phyloP scores from a whole-genome alignment of 2,797 vertebrate species.

The Gymnodraco acuticeps region DNA sequence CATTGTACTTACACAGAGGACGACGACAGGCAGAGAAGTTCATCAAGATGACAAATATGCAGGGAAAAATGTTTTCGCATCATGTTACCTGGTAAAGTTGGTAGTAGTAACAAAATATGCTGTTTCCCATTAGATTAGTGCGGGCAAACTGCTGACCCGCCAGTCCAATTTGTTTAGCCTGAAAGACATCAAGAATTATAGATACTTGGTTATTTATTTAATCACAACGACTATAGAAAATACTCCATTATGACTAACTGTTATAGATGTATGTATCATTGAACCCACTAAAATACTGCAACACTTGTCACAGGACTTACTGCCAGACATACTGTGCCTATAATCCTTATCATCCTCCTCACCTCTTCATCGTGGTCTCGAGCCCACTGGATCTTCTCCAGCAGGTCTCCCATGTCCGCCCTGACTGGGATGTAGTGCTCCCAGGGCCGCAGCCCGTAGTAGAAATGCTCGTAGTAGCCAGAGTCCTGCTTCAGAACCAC shows the following conservation, averaged over 20 bases:
- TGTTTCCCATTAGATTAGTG: conserved; percentile 92
- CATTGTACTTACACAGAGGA: background rate
- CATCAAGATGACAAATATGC: background rate
- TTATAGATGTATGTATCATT: background rate
- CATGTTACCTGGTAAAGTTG: conserved; percentile 93
- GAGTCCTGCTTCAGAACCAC: conserved; percentile 97
- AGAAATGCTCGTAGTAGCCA: conserved; percentile 98
- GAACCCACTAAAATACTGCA: background rate
- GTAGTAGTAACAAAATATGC: conserved; percentile 96
- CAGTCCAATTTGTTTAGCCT: conserved; percentile 93
- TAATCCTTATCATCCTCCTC: conserved; percentile 19
- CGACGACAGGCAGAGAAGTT: background rate
- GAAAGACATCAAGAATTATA: conserved; percentile 24
- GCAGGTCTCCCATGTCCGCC: conserved; percentile 92
- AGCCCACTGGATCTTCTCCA: conserved; percentile 95
- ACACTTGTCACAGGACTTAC: background rate
- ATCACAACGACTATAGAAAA: background rate
- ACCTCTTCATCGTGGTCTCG: conserved; percentile 95
- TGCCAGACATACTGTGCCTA: background rate
- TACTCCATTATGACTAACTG: background rate
- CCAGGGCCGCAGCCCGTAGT: conserved; percentile 92
- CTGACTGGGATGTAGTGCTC: conserved; percentile 94
- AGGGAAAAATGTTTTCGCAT: background rate
- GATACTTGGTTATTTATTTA: background rate
- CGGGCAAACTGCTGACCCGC: conserved; percentile 94